phyloP scores from a whole-genome alignment of 2,113 vertebrate species.

The Oreochromis niloticus region DNA sequence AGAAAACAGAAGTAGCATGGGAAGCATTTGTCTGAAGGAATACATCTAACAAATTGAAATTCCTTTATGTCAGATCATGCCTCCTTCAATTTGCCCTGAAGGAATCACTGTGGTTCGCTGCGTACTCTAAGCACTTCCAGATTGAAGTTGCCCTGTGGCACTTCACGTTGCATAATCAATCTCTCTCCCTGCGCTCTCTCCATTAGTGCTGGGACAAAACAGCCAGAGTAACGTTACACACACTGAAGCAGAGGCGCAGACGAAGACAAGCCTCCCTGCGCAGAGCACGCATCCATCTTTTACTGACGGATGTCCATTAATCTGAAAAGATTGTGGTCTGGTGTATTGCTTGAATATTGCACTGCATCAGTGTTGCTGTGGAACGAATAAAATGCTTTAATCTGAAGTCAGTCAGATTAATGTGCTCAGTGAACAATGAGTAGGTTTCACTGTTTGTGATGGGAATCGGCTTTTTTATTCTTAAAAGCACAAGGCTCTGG shows the following conservation, averaged over 20 bases:
- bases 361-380: background rate
- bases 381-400: background rate
- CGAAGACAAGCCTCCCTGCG: slow-evolving; percentile 3
- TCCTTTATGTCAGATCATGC: slow-evolving; percentile 70
- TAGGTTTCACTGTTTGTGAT: background rate
- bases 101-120: slow-evolving; percentile 47
- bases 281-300: slow-evolving; percentile 30
- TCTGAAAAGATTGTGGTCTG: background rate
- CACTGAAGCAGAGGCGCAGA: background rate
- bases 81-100: slow-evolving; percentile 64
- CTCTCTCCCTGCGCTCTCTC: slow-evolving; percentile 50
- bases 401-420: background rate
- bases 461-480: background rate
- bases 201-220: slow-evolving; percentile 48
- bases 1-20: slow-evolving; percentile 48
- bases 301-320: background rate
- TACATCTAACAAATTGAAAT: slow-evolving; percentile 68
- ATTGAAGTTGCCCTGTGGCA: slow-evolving; percentile 72
- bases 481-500: background rate
- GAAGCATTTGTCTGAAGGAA: slow-evolving; percentile 59
- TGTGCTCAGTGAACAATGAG: background rate
- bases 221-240: slow-evolving; percentile 50
- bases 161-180: slow-evolving; percentile 72
- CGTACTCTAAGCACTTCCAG: slow-evolving; percentile 68
- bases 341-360: background rate